phyloP scores from a whole-genome alignment of 2,888 invertebrate genomes.

The Psylliodes chrysocephalus region DNA sequence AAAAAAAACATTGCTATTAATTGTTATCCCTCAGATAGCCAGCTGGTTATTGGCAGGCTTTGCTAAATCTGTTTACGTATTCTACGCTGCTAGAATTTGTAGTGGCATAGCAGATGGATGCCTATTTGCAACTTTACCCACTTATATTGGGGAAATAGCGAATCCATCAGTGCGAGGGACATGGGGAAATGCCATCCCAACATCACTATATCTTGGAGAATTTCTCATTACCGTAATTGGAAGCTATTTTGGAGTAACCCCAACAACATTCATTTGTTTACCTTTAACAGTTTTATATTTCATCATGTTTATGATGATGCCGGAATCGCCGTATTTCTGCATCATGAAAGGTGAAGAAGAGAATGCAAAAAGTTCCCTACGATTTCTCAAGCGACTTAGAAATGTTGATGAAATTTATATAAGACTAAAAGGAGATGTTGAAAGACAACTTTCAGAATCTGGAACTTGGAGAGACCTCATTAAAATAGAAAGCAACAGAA shows the following conservation, averaged over 20 bases:
- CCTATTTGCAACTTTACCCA: constrained; percentile 50
- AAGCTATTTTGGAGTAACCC: constrained; percentile 66
- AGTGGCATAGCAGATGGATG: constrained; percentile 52
- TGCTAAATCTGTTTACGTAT: too few relatives aligned
- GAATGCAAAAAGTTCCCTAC: constrained; percentile 50
- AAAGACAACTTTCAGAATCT: constrained; percentile 56
- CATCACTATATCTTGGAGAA: constrained; percentile 51
- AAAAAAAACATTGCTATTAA: constrained; percentile 48
- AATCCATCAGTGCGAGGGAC: constrained; percentile 53
- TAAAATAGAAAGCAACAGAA: constrained; percentile 51
- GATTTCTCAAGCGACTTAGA: constrained; percentile 46
- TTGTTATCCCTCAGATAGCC: constrained; percentile 50
- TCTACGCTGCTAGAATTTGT: constrained; percentile 49
- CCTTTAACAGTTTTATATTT: constrained; percentile 69
- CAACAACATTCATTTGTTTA: constrained; percentile 68
- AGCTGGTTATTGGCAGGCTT: constrained; percentile 48
- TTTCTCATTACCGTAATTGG: constrained; percentile 66
- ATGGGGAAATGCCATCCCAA: constrained; percentile 53
- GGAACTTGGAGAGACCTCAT: constrained; percentile 56
- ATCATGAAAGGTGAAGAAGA: too few relatives aligned
- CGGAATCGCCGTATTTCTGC: too few relatives aligned
- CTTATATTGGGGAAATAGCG: too few relatives aligned
- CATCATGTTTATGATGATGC: constrained; percentile 69
- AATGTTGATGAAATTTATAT: constrained; percentile 51
- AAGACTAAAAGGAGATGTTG: constrained; percentile 50